Base-by-base conservation (phyloP, 1,140 invertebrate genomes). In the Camponotus floridanus region DNA sequence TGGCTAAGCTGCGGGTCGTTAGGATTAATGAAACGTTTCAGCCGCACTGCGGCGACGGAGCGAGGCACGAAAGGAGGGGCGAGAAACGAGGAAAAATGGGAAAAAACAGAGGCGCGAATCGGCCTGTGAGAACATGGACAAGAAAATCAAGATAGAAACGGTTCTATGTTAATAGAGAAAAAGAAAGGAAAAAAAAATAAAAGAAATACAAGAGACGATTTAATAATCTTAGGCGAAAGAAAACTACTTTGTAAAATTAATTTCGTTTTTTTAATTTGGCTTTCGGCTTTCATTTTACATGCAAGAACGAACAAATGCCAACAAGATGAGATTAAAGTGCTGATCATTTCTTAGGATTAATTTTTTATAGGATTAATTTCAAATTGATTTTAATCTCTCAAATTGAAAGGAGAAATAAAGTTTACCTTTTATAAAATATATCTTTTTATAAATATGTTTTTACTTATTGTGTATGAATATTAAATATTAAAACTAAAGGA, bases 11-110 rank as follows among this genome's bases (percentile, higher is more conserved):
- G 74, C 59, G 55, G 67, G 73, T 87, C 86, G 86, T 81, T 81
- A 88, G 74, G 83, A 89, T 86, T 89, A 88, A 89, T 89, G 86
- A 89, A 87, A 88, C 83, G 76, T 86, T 88, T 88, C 59, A 86
- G 73, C 83, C 59, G 76, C 78, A 86, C 87, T 88, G 71, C 71
- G 68, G 74, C 31, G 86, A 74, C 73, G 31, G 21, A 51, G n/a
- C 18, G 70, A 61, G 59, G 68, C 36, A 59, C 31, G 26, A 26
- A 26, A 26, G 26, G 51, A 79, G 55, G 33, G 65, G 45, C 57
- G 55, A 79, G 68, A 71, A 79, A 78, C 62, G 62, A 87, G 55
- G 57, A 86, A 81, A 81, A 86, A 86, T 55, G 80, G 26, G 36
- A 48, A 61, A 61, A 81, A 62, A 74, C 55, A 42, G 13, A 48